Conservation (phyloP, 2,113 vertebrate genomes). For the Alces alces region DNA sequence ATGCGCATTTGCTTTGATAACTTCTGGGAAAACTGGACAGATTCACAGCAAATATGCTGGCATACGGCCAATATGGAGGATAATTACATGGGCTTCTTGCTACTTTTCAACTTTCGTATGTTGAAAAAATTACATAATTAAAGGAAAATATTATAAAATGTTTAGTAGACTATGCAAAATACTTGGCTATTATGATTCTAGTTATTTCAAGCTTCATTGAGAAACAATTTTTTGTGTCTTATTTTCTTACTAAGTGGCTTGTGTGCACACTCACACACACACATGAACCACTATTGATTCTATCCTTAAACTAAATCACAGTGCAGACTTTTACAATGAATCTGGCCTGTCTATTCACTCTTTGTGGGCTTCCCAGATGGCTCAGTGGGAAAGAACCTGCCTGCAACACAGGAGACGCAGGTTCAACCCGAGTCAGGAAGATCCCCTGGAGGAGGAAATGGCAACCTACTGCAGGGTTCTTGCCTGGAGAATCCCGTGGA, state of each 20-base stretch:
- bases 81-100: not conserved
- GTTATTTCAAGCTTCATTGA: not conserved
- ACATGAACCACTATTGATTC: not conserved
- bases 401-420: accelerated
- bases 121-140: not conserved
- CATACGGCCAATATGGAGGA: not conserved
- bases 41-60: not conserved
- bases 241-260: not conserved
- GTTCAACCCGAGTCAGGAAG: not conserved
- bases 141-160: not conserved
- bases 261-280: not conserved
- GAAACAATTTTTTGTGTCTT: not conserved
- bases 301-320: not conserved
- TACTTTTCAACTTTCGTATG: not conserved
- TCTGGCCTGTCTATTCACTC: not conserved
- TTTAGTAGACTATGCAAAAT: not conserved
- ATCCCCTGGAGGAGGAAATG: not conserved
- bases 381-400: not conserved
- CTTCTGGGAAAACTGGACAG: not conserved
- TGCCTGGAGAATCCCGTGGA: not conserved
- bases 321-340: not conserved
- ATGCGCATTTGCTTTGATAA: accelerated
- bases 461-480: not conserved
- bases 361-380: not conserved
- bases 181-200: not conserved